These are phyloP conservation scores for Luidia sarsii DNA, from an alignment of 53 echinoderm and acorn worm species.

Conservation along the genomic window DNA sequence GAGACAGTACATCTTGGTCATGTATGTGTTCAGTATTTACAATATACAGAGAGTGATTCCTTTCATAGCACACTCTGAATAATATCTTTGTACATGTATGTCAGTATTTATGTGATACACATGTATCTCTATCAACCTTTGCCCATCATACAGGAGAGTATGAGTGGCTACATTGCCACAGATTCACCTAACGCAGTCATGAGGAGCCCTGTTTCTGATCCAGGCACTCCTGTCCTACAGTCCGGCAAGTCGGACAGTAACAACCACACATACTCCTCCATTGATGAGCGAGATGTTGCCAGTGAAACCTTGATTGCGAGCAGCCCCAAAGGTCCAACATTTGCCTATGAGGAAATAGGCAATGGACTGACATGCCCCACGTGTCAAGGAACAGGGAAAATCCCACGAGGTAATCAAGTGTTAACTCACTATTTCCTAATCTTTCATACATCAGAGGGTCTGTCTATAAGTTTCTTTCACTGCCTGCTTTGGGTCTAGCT, in stretches of 20 bases:
- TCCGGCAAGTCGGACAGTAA: not conserved
- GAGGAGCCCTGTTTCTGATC: not conserved
- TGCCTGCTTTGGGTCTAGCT: not conserved
- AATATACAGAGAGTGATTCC: no score
- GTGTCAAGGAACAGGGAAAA: constrained; percentile 74
- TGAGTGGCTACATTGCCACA: constrained; percentile 4
- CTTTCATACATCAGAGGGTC: no score
- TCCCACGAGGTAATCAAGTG: constrained; percentile 75
- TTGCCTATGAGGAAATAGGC: constrained; percentile 64
- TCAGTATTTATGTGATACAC: no score
- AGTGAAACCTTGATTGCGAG: no score
- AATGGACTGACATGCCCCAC: constrained; percentile 69
- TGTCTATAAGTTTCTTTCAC: no score
- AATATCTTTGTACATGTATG: no score
- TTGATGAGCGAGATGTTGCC: not conserved
- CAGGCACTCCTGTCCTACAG: not conserved
- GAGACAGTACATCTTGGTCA: no score
- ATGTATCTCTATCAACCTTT: no score
- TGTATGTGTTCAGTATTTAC: no score
- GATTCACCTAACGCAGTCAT: not conserved
- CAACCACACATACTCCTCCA: constrained; percentile 19
- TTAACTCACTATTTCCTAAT: no score
- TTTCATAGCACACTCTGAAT: no score
- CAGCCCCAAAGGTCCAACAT: not conserved
- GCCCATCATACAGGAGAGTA: not conserved